A percentile compares a stretch with the other conserved stretches of the same genome.
phyloP scores from a whole-genome alignment of 2,888 invertebrate species.

The Melanophora roralis region DNA sequence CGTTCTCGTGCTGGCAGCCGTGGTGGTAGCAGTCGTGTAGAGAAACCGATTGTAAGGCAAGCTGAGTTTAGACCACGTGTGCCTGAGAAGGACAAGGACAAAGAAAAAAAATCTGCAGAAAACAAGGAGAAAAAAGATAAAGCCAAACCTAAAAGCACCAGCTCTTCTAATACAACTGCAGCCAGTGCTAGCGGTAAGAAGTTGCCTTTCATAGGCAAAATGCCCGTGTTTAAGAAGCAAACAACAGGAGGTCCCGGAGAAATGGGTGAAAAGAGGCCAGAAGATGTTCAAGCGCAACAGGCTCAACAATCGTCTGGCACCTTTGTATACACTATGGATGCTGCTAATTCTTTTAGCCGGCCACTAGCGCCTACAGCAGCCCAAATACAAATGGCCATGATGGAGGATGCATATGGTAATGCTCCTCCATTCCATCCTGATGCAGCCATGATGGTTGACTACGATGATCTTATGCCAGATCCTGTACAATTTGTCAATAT shows the following conservation, averaged over 20 bases:
- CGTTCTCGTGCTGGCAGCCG: conserved; percentile 68
- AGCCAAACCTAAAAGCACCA: conserved; percentile 66
- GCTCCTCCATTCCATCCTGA: conserved; percentile 76
- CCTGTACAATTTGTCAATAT: conserved; percentile 76
- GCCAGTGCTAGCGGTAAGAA: conserved; percentile 79
- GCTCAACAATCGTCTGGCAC: conserved; percentile 7
- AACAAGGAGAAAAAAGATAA: conserved; percentile 65
- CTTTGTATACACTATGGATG: conserved; percentile 49
- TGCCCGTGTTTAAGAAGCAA: conserved; percentile 85
- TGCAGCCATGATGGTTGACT: conserved; percentile 75
- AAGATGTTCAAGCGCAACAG: conserved; percentile 19
- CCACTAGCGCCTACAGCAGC: conserved; percentile 70
- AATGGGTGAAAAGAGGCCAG: conserved; percentile 40
- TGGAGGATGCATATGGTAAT: conserved; percentile 74
- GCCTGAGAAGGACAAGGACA: conserved; percentile 71
- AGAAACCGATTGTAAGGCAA: conserved; percentile 75
- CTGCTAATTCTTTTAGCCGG: conserved; percentile 10
- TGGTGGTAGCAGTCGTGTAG: conserved; percentile 66
- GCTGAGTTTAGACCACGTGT: conserved; percentile 75
- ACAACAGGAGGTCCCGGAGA: conserved; percentile 63
- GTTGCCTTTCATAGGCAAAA: conserved; percentile 90
- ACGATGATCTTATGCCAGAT: conserved; percentile 77
- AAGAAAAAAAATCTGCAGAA: conserved; percentile 66
- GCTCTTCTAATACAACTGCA: conserved; percentile 61
- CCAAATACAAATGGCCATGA: conserved; percentile 74